Conservation (phyloP, 2,888 invertebrate species). For the Watsonalla binaria region DNA sequence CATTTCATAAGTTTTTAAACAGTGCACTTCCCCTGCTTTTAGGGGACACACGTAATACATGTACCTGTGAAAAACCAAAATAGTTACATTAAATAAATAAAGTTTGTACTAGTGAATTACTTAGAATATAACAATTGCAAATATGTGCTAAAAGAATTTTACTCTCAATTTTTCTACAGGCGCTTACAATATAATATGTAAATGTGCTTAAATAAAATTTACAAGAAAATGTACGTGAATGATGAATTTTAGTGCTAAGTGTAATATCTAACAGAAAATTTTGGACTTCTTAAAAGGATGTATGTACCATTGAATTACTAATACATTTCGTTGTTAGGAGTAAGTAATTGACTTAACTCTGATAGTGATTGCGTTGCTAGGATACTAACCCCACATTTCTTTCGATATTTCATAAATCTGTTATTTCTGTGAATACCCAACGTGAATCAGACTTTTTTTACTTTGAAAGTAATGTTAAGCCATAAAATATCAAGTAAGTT, state of each 20-base stretch:
- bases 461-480: slow-evolving; percentile 20
- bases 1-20: slow-evolving; percentile 40
- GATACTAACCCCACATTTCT: slow-evolving; percentile 27
- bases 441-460: slow-evolving; percentile 20
- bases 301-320: not conserved
- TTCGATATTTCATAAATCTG: not conserved
- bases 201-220: no score
- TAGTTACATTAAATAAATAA: slow-evolving; percentile 17
- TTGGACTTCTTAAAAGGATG: not conserved
- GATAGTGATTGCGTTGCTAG: slow-evolving; percentile 60
- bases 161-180: not conserved
- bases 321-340: not conserved
- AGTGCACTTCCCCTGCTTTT: slow-evolving; percentile 34
- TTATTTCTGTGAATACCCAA: slow-evolving; percentile 1
- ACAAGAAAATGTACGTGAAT: not conserved
- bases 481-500: not conserved
- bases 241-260: not conserved
- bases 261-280: not conserved
- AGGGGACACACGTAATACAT: slow-evolving; percentile 27
- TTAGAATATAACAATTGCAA: not conserved
- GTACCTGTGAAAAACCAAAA: slow-evolving; percentile 11
- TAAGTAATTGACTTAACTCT: slow-evolving; percentile 10
- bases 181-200: not conserved
- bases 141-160: not conserved
- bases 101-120: no score